These are phyloP conservation scores for Ammospiza caudacuta DNA, from an alignment of 2,113 vertebrate genomes.

Conservation along the genomic window DNA sequence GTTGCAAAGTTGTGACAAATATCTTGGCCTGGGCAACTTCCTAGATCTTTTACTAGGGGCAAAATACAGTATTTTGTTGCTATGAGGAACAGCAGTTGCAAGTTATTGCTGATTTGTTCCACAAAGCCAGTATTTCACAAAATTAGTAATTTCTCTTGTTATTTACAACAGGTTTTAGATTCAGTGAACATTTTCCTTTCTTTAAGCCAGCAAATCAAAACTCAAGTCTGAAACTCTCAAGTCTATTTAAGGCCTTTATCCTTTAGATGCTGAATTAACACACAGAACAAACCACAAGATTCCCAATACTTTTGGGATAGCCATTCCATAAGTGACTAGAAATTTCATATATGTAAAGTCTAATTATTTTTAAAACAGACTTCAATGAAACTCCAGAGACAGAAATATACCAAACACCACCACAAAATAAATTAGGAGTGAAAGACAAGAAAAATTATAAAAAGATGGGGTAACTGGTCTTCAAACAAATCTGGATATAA, in stretches of 20 bases:
- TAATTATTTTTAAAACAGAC: constrained; percentile 2
- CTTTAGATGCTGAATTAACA: background rate
- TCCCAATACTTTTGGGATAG: background rate
- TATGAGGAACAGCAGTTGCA: background rate
- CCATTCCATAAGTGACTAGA: background rate
- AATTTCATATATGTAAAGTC: background rate
- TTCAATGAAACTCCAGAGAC: background rate
- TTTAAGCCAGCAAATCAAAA: background rate
- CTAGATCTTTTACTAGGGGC: background rate
- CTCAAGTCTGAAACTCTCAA: background rate
- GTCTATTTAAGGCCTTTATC: background rate
- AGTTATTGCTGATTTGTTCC: background rate
- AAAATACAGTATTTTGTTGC: background rate
- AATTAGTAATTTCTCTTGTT: background rate
- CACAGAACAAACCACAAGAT: background rate
- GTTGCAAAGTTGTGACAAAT: background rate
- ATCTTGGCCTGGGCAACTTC: background rate
- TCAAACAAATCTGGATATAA: constrained; percentile 18
- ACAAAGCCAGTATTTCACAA: background rate
- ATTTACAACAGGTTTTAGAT: background rate
- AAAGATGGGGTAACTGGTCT: constrained; percentile 21
- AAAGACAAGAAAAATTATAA: constrained; percentile 35
- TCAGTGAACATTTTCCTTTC: background rate
- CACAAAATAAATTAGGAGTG: constrained; percentile 7
- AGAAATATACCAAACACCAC: background rate